Evolutionary conservation across 2,113 vertebrate species (phyloP), one percentile per base, ranked within the genome.

Genomic region (Pavo muticus): DNA sequence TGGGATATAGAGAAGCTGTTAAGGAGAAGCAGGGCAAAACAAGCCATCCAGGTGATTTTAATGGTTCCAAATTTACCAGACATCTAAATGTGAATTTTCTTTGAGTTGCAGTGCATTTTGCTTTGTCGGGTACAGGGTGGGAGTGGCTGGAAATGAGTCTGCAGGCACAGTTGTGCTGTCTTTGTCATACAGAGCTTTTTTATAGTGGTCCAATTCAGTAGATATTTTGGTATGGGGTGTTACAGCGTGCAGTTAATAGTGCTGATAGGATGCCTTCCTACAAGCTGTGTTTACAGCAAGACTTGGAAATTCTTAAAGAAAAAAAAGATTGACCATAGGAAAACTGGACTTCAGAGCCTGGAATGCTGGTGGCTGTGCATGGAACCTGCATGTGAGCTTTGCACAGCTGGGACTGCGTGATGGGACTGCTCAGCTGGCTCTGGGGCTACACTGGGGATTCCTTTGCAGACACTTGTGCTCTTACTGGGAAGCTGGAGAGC

Each of bases 91-190:
- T 29, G 56, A 72, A 71, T 44, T 57, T 79, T 87, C 25, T 85
- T 85, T 8, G 57, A 45, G 27, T 54, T 84, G 52, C 29, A 88
- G 5, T 93, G 60, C 40, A 10, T 74, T 78, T 91, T 82, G 30
- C 59, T 2, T 39, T 25, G 45, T 93, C 57, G 71, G 42, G 16
- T 82, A 24, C 25, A 77, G 61, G 57, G 29, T 70, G 10, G 35
- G 48, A 86, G 85, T 75, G 84, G 64, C 80, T 88, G 75, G 72
- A 91, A 40, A 60, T 71, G 61, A 77, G 57, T 40, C 84, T 86
- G 12, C 40, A 80, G 42, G 32, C 60, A 13, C 11, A 20, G 3
- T 11, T 45, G 37, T 71, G 27, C n/a, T 84, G 25, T 68, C 95
- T 95, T 93, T 84, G 74, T 69, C 1, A 39, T 84, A 71, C 65